These are phyloP conservation scores for Timema podura DNA, from an alignment of 2,888 invertebrate species.

Conservation along the genomic window DNA sequence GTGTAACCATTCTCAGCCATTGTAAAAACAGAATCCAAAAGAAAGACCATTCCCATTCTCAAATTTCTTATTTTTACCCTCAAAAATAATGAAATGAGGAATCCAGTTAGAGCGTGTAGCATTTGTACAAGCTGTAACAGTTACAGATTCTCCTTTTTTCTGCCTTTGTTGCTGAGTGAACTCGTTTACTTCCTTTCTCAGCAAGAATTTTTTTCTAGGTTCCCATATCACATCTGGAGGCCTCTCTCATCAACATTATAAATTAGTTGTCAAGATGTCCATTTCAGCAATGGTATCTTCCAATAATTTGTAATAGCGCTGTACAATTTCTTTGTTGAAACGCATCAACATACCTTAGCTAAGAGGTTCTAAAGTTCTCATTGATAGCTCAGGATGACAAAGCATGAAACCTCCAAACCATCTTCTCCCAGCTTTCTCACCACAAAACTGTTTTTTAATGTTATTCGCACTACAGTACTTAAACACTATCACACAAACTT, in stretches of 20 bases:
- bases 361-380: not conserved
- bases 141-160: constrained; percentile 4
- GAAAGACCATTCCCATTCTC: not conserved
- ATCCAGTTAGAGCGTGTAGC: constrained; percentile 1
- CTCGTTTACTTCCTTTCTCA: not conserved
- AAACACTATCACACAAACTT: not conserved
- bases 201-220: constrained; percentile 3
- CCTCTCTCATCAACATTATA: not conserved
- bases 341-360: not conserved
- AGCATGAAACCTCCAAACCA: not conserved
- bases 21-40: not conserved
- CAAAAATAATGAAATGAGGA: not conserved
- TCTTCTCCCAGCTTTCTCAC: not conserved
- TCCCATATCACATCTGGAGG: not conserved
- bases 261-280: not conserved
- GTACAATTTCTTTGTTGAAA: constrained; percentile 9
- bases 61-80: constrained; percentile 1
- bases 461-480: not conserved
- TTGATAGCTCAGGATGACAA: not conserved
- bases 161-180: not conserved
- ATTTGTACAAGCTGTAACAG: constrained; percentile 2
- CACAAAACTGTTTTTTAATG: not conserved
- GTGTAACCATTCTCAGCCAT: not conserved
- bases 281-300: not conserved
- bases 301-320: not conserved